phyloP scores from a whole-genome alignment of 2,888 invertebrate species.

The Orthonychiurus folsomi region DNA sequence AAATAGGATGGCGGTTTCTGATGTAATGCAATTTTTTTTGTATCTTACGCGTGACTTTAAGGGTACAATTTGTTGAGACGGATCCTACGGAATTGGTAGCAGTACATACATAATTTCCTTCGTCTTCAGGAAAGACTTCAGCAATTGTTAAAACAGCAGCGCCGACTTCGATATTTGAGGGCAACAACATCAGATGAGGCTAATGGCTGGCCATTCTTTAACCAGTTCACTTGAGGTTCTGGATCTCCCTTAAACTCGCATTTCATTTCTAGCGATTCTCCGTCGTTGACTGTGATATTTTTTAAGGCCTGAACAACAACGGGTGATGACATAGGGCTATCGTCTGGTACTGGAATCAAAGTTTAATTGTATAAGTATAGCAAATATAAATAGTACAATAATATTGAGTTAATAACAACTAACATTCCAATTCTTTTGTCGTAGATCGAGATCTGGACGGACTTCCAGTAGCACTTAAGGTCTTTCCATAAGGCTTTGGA shows the following conservation, averaged over 20 bases:
- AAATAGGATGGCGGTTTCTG: too few relatives aligned
- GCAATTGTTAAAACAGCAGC: constrained; percentile 77
- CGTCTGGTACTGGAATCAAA: constrained; percentile 83
- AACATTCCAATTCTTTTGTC: constrained; percentile 78
- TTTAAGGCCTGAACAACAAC: constrained; percentile 69
- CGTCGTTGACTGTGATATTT: constrained; percentile 71
- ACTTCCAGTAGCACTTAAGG: constrained; percentile 64
- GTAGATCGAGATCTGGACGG: constrained; percentile 79
- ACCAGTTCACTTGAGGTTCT: constrained; percentile 54
- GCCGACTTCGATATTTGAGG: constrained; percentile 82
- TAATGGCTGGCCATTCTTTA: constrained; percentile 46
- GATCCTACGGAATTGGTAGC: constrained; percentile 86
- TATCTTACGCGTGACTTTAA: constrained; percentile 76
- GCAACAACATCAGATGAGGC: constrained; percentile 76
- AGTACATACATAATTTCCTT: constrained; percentile 77
- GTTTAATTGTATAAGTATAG: constrained; percentile 44
- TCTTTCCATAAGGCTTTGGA: constrained; percentile 53
- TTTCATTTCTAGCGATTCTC: constrained; percentile 71
- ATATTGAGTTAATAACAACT: constrained; percentile 42
- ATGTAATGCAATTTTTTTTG: too few relatives aligned
- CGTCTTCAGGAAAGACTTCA: constrained; percentile 92
- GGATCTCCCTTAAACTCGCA: constrained; percentile 85
- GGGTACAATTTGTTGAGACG: constrained; percentile 70
- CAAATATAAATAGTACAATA: background rate
- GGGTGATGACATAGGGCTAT: constrained; percentile 77